phyloP scores from a whole-genome alignment of 2,113 vertebrate species.

The Odobenus rosmarus region DNA sequence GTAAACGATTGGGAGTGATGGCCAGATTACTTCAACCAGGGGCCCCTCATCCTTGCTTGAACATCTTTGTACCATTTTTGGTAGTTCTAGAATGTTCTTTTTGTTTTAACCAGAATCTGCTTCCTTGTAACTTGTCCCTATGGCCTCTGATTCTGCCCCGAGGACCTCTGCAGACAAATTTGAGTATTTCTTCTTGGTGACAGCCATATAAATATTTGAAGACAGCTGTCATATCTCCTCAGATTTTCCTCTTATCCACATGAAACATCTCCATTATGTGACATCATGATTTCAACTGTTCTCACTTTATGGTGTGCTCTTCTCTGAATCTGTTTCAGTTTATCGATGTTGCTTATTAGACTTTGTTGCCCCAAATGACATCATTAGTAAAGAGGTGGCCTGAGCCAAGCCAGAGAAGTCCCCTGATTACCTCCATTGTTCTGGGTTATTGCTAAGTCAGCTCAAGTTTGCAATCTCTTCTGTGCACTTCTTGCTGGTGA shows the following conservation, averaged over 20 bases:
- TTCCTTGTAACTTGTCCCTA: background rate
- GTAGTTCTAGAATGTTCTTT: conserved; percentile 41
- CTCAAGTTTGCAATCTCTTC: background rate
- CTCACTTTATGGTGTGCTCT: background rate
- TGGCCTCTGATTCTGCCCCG: background rate
- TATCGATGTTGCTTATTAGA: background rate
- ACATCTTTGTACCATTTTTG: background rate
- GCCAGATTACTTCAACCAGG: background rate
- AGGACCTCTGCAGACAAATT: background rate
- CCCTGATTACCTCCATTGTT: background rate
- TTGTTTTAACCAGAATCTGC: background rate
- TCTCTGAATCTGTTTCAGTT: background rate
- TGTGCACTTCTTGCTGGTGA: background rate
- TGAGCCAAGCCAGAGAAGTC: background rate
- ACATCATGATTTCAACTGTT: background rate
- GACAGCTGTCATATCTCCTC: background rate
- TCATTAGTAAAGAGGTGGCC: background rate
- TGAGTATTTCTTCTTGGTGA: background rate
- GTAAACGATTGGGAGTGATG: background rate
- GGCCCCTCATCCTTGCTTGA: background rate
- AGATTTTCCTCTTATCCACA: background rate
- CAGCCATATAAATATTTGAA: background rate
- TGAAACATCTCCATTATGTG: background rate
- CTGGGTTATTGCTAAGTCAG: background rate
- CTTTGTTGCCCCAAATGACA: background rate